Conservation (phyloP, 1,140 invertebrate species). For the Penaeus indicus region DNA sequence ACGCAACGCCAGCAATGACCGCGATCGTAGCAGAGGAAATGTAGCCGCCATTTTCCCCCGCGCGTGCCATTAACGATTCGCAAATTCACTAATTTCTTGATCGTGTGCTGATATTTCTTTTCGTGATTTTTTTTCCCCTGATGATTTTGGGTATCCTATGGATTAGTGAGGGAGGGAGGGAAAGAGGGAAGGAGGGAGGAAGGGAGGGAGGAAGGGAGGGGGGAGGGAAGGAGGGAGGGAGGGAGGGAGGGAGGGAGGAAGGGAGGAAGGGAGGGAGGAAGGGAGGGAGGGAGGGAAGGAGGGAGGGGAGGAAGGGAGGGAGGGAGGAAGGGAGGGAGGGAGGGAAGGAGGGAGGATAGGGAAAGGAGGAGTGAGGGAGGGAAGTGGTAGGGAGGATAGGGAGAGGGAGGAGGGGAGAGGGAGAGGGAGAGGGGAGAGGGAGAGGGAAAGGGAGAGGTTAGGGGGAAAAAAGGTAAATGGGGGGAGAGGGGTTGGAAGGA, state of each 20-base stretch:
- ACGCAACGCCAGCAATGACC: no score
- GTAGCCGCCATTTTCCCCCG: no score
- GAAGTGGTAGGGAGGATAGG: not conserved
- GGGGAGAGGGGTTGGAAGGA: not conserved
- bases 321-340: not conserved
- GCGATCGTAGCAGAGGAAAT: no score
- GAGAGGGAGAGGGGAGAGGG: not conserved
- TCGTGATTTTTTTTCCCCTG: no score
- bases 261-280: not conserved
- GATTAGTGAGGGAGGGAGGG: not conserved
- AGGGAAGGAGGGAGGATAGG: no score
- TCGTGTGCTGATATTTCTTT: no score
- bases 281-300: not conserved
- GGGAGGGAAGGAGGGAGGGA: not conserved
- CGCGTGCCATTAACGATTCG: no score
- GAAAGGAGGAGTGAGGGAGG: no score
- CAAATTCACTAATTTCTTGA: no score
- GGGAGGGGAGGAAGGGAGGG: not conserved
- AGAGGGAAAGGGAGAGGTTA: not conserved
- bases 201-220: not conserved
- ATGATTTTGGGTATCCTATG: no score
- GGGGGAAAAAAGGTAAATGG: not conserved
- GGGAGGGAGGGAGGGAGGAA: not conserved
- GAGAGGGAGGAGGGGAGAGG: not conserved
- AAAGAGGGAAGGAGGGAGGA: not conserved